Conservation (phyloP, 1,140 invertebrate genomes). For the Sinonovacula constricta region DNA sequence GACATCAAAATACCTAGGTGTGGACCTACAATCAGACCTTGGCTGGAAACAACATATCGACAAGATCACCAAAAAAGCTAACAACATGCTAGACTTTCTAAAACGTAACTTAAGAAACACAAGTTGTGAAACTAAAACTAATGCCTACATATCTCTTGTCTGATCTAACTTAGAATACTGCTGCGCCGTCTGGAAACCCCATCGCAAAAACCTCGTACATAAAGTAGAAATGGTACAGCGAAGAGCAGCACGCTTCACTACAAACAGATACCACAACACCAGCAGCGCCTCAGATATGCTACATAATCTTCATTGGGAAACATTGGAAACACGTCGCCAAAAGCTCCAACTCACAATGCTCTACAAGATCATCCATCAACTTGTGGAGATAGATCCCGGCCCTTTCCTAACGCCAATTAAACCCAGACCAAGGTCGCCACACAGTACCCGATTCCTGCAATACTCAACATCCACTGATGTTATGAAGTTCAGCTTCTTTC, state of each 20-base stretch:
- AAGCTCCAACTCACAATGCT: background rate
- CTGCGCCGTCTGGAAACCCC: constrained; percentile 1
- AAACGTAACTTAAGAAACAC: background rate
- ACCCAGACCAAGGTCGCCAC: background rate
- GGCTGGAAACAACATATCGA: constrained; percentile 80
- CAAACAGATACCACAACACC: constrained; percentile 3
- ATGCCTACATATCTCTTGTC: background rate
- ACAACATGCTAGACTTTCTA: constrained; percentile 16
- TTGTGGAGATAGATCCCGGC: background rate
- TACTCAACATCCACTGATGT: background rate
- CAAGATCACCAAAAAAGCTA: constrained; percentile 25
- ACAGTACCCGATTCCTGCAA: background rate
- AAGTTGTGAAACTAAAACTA: background rate
- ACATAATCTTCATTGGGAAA: background rate
- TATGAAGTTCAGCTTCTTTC: background rate
- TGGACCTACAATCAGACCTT: constrained; percentile 4
- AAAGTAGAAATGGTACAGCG: background rate
- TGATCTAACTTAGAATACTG: constrained; percentile 6
- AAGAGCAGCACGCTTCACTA: background rate
- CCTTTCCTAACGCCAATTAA: background rate
- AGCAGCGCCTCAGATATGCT: constrained; percentile 19
- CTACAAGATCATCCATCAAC: background rate
- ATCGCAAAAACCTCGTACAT: background rate
- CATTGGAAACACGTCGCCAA: background rate
- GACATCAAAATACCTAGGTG: constrained; percentile 7